Evolutionary conservation across 2,113 vertebrate genomes (phyloP).

Genomic region (Piprites chloris): DNA sequence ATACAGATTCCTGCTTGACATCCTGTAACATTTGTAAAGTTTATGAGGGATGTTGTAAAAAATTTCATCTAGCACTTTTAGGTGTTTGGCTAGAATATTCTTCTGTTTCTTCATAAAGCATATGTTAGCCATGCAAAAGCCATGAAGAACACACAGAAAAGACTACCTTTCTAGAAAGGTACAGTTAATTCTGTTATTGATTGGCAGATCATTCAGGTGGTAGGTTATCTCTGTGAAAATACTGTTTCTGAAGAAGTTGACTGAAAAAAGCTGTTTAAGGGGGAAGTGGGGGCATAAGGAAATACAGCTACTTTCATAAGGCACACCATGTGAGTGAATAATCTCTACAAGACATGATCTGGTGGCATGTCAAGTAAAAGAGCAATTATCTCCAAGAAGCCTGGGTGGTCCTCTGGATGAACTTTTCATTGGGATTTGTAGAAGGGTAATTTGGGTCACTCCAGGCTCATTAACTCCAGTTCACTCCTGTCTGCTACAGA

Average conservation of each 20-base stretch:
- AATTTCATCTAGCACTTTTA: background rate
- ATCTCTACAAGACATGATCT: background rate
- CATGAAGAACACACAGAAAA: background rate
- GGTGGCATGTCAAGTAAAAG: background rate
- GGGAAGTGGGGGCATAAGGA: background rate
- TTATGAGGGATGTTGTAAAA: background rate
- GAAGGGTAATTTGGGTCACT: background rate
- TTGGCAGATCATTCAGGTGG: background rate
- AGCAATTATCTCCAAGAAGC: background rate
- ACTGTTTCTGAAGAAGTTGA: background rate
- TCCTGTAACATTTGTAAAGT: background rate
- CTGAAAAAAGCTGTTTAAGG: background rate
- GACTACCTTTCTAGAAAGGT: background rate
- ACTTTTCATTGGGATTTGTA: background rate
- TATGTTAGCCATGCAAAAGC: constrained; percentile 26
- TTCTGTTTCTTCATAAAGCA: background rate
- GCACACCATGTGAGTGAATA: background rate
- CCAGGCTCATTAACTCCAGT: background rate
- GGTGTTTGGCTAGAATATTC: background rate
- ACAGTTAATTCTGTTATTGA: background rate
- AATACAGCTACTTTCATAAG: background rate
- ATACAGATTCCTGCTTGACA: background rate
- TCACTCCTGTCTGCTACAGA: background rate
- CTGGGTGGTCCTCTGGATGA: background rate
- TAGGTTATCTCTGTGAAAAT: background rate